Percentiles rank a stretch among this genome's conserved stretches.
Evolutionary conservation across 2,888 invertebrate species (phyloP).

Genomic region (Alentia gelatinosa): DNA sequence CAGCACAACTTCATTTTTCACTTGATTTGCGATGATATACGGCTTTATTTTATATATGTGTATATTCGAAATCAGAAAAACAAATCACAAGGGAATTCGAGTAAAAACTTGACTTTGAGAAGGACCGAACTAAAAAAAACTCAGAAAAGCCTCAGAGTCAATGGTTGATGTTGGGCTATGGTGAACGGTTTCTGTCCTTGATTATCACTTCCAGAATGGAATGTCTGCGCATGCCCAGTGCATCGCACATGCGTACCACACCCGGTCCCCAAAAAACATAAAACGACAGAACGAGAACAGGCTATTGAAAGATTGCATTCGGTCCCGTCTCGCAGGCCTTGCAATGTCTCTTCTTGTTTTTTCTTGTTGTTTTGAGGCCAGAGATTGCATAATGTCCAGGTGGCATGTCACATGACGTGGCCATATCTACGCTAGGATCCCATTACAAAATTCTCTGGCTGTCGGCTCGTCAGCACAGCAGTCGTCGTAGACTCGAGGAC

Average conservation of each 20-base stretch:
- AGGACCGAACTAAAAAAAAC: no score
- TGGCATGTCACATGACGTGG: not conserved
- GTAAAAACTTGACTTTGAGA: no score
- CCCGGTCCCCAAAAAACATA: not conserved
- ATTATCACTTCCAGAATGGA: not conserved
- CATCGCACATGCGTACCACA: not conserved
- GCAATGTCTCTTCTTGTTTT: no score
- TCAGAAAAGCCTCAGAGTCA: not conserved
- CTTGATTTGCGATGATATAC: not conserved
- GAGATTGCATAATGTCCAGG: slow-evolving; percentile 13
- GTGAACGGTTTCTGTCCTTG: not conserved
- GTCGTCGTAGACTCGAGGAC: slow-evolving; percentile 13
- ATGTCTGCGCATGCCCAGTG: not conserved
- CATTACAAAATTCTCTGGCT: not conserved
- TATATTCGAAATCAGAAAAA: not conserved
- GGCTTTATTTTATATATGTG: slow-evolving; percentile 21
- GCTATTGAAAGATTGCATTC: not conserved
- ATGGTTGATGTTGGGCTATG: not conserved
- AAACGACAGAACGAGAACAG: not conserved
- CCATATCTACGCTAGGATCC: not conserved
- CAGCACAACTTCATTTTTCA: slow-evolving; percentile 19
- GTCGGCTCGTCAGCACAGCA: not conserved
- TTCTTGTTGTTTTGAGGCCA: not conserved
- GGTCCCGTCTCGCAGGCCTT: not conserved
- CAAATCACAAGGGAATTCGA: not conserved